Conservation (phyloP, 2,113 vertebrate genomes). For the Hydropotes inermis region DNA sequence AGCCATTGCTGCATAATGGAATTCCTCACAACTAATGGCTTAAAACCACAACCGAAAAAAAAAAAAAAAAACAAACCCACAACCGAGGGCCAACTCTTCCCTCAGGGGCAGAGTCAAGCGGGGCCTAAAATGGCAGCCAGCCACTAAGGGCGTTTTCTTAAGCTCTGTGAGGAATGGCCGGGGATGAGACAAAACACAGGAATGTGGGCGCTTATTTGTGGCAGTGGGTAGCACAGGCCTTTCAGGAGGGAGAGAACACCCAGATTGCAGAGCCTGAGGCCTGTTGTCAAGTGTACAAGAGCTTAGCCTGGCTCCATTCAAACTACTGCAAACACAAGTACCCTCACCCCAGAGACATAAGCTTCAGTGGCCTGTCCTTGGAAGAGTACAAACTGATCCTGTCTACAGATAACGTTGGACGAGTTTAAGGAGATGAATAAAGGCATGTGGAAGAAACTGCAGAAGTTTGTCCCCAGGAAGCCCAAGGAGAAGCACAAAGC, state of each 20-base stretch:
- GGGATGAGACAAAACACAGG: conserved; percentile 88
- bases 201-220: conserved; percentile 89
- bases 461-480: conserved; percentile 87
- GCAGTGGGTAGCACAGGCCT: conserved; percentile 90
- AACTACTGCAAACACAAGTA: neutral
- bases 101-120: neutral
- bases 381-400: neutral
- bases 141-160: conserved; percentile 92
- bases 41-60: neutral
- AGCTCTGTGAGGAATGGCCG: conserved; percentile 96
- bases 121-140: conserved; percentile 86
- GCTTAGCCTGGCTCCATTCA: neutral
- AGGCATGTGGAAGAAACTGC: conserved; percentile 90
- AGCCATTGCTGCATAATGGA: neutral
- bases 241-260: conserved; percentile 93
- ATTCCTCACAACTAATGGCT: neutral
- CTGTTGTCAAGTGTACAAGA: neutral
- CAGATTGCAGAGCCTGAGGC: conserved; percentile 71
- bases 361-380: neutral
- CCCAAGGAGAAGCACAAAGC: conserved; percentile 86
- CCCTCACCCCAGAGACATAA: neutral
- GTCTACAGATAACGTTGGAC: conserved; percentile 85
- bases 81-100: neutral
- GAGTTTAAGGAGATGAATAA: conserved; percentile 92
- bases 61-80: neutral